Evolutionary conservation across 92 coral and sea anemone genomes (phyloP).

Genomic region (Scolanthus callimorphus): DNA sequence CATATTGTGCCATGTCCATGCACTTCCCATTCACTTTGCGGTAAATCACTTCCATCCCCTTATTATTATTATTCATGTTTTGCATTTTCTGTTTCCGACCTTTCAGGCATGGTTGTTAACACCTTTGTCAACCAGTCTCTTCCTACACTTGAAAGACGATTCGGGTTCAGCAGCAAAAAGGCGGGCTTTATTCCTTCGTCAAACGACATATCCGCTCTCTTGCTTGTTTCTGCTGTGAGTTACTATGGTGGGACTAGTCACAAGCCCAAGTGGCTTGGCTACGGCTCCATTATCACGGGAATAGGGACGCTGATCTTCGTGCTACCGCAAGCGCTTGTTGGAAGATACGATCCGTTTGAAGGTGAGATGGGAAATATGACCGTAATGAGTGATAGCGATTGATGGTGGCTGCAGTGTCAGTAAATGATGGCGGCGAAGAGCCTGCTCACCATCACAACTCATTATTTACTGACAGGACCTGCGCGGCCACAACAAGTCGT

Average conservation of each 20-base stretch:
- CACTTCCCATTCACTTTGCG: too few relatives aligned
- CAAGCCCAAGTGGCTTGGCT: slow-evolving; percentile 54
- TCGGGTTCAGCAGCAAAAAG: slow-evolving; percentile 46
- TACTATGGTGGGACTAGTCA: slow-evolving; percentile 55
- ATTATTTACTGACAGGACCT: too few relatives aligned
- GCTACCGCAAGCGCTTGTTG: too few relatives aligned
- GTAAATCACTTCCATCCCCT: too few relatives aligned
- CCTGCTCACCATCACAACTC: too few relatives aligned
- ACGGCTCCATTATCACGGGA: slow-evolving; percentile 43
- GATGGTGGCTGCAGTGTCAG: too few relatives aligned
- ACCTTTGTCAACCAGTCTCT: slow-evolving; percentile 47
- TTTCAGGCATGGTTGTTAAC: slow-evolving; percentile 45
- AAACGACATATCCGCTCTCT: slow-evolving; percentile 45
- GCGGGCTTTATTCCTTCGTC: slow-evolving; percentile 46
- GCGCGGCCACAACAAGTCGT: too few relatives aligned
- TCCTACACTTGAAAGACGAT: slow-evolving; percentile 47
- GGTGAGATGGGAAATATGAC: too few relatives aligned
- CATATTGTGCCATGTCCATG: too few relatives aligned
- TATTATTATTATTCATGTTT: background rate
- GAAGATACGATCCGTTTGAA: too few relatives aligned
- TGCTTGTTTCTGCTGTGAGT: slow-evolving; percentile 49
- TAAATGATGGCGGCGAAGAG: too few relatives aligned
- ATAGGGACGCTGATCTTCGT: slow-evolving; percentile 30
- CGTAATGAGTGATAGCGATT: too few relatives aligned
- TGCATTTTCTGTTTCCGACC: background rate